Base-by-base conservation (phyloP, 1,140 invertebrate species). In the Vanessa atalanta region DNA sequence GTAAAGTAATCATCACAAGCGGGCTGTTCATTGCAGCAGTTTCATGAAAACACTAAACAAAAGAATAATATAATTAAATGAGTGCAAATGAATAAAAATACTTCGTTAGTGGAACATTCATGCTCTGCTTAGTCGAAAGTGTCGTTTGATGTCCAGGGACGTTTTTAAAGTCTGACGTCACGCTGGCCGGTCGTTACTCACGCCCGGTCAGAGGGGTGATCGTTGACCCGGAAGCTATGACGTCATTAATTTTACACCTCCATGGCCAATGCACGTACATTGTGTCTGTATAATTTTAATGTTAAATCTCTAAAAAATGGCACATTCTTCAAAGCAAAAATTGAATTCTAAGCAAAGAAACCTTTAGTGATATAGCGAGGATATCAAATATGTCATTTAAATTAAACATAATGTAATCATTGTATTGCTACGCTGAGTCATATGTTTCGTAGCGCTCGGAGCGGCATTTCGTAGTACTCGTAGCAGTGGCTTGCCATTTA, bases 101-200 rank as follows among this genome's bases (percentile, higher is more conserved):
- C 23, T 37, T 61, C 15, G 31, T 61, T 31, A 61, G 31, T 61
- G 31, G 31, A 60, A 60, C 23, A 26, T 61, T 61, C 57, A 61
- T 61, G 57, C 57, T 61, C 26, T 37, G 31, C 8, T 61, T 31
- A 61, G 57, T 61, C 57, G 31, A 37, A 61, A 61, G 57, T 37
- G 57, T 61, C 57, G 57, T 61, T 61, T 61, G 57, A 61, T 61
- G 57, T 61, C 9, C 61, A 53, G 63, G 72, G 74, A 57, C 57
- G 26, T 70, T 61, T 70, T 70, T 69, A 69, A 69, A 70, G 51
- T 57, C 14, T 79, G 77, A 76, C 77, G 77, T 79, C 77, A 79
- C 6, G 37, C 61, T 64, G 67, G 47, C 48, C 50, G 43, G 65
- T 50, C 55, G 73, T 79, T 76, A 79, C 43, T 76, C 53, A 76